These are phyloP conservation scores for Rotaria magnacalcarata DNA, from an alignment of 2,888 invertebrate genomes.

Conservation along the genomic window DNA sequence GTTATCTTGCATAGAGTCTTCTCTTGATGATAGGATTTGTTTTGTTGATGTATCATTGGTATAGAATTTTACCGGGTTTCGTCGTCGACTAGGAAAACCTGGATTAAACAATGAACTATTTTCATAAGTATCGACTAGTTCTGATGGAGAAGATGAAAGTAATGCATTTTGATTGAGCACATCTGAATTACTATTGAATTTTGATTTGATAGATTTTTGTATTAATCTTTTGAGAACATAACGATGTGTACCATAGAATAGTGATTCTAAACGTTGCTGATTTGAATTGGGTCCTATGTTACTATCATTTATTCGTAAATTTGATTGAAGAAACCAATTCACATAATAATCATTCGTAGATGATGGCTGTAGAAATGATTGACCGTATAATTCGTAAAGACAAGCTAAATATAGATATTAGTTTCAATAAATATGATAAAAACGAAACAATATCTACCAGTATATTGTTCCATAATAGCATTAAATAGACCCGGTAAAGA, in stretches of 20 bases:
- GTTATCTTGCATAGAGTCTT: too few species aligned
- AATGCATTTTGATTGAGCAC: too few species aligned
- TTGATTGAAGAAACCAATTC: slow-evolving; percentile 10
- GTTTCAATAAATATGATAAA: neutral
- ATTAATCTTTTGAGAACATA: neutral
- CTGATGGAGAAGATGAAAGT: too few species aligned
- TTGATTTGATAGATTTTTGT: neutral
- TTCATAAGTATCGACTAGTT: too few species aligned
- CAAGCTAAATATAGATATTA: neutral
- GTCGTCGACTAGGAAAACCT: neutral
- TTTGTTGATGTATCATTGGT: too few species aligned
- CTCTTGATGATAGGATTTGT: too few species aligned
- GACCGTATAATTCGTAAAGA: neutral
- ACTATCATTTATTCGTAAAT: neutral
- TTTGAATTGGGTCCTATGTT: neutral
- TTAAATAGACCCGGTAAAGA: neutral
- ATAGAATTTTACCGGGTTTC: neutral
- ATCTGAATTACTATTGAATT: neutral
- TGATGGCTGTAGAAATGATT: neutral
- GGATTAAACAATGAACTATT: neutral
- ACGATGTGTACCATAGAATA: neutral
- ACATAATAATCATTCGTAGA: neutral
- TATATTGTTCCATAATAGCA: slow-evolving; percentile 19
- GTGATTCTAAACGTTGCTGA: neutral
- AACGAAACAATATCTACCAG: neutral